A percentile compares a stretch with the other conserved stretches of the same genome.
Evolutionary conservation across 2,888 invertebrate genomes (phyloP).

Genomic region (Globia sparganii): DNA sequence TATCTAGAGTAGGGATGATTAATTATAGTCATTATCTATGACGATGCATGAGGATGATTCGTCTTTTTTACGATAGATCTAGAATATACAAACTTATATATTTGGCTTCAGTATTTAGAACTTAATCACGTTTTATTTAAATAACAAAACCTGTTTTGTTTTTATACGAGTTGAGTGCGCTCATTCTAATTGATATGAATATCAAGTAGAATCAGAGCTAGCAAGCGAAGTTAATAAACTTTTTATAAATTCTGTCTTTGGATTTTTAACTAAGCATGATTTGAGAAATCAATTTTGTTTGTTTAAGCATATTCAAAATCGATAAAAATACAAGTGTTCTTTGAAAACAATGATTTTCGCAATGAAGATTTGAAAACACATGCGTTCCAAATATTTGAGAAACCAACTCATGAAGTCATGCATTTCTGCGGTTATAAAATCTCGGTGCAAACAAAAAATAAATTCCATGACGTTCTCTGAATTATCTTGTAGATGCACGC

Average conservation of each 20-base stretch:
- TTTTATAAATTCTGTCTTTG: not conserved
- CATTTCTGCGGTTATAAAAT: slow-evolving; percentile 15
- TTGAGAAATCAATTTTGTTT: not conserved
- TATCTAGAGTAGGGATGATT: no score
- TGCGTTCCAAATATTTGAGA: not conserved
- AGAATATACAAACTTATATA: not conserved
- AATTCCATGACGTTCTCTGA: slow-evolving; percentile 40
- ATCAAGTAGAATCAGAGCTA: slow-evolving; percentile 11
- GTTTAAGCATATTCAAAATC: not conserved
- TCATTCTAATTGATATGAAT: no score
- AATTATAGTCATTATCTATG: no score
- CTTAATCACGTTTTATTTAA: slow-evolving; percentile 16
- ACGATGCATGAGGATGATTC: no score
- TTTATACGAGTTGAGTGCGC: slow-evolving; percentile 8
- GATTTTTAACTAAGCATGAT: not conserved
- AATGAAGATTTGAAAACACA: not conserved
- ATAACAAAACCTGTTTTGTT: slow-evolving; percentile 38
- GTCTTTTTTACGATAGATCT: no score
- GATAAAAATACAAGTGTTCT: not conserved
- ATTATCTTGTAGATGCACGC: slow-evolving; percentile 50
- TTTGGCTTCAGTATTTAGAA: not conserved
- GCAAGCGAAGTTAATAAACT: not conserved
- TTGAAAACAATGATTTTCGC: not conserved
- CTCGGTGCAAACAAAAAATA: slow-evolving; percentile 18
- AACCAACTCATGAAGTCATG: not conserved